phyloP scores from a whole-genome alignment of 2,888 invertebrate species.

The Urechis unicinctus region DNA sequence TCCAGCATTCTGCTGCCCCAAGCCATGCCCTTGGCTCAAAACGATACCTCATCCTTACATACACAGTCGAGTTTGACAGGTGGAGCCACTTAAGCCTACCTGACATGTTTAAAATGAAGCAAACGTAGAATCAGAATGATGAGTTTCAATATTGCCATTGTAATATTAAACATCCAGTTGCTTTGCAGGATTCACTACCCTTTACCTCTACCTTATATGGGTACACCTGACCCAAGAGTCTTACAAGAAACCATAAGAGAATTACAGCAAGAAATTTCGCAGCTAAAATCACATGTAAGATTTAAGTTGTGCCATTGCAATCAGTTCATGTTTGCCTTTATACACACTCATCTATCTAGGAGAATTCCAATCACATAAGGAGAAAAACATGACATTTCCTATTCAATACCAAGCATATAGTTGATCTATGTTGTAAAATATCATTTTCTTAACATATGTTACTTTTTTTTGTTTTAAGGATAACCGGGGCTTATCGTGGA shows the following conservation, averaged over 20 bases:
- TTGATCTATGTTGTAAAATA: too few species aligned
- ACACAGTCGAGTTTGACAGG: constrained; percentile 51
- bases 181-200: constrained; percentile 47
- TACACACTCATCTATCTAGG: too few species aligned
- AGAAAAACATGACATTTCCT: too few species aligned
- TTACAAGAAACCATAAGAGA: constrained; percentile 41
- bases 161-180: too few species aligned
- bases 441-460: too few species aligned
- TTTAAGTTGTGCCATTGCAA: background rate
- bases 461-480: constrained; percentile 24
- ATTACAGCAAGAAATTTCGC: constrained; percentile 34
- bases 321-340: too few species aligned
- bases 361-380: too few species aligned
- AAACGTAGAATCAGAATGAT: background rate
- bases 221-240: constrained; percentile 43
- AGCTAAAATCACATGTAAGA: constrained; percentile 26
- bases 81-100: too few species aligned
- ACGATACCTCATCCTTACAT: constrained; percentile 47
- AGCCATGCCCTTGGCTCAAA: constrained; percentile 36
- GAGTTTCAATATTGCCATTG: too few species aligned
- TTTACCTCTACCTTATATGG: constrained; percentile 44
- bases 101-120: too few species aligned
- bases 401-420: too few species aligned
- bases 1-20: constrained; percentile 22
- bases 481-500: constrained; percentile 9